A percentile compares a stretch with the other conserved stretches of the same genome.
These are phyloP conservation scores for Neolamprologus modestus DNA, from an alignment of 2,113 vertebrate genomes.

Conservation along the genomic window DNA sequence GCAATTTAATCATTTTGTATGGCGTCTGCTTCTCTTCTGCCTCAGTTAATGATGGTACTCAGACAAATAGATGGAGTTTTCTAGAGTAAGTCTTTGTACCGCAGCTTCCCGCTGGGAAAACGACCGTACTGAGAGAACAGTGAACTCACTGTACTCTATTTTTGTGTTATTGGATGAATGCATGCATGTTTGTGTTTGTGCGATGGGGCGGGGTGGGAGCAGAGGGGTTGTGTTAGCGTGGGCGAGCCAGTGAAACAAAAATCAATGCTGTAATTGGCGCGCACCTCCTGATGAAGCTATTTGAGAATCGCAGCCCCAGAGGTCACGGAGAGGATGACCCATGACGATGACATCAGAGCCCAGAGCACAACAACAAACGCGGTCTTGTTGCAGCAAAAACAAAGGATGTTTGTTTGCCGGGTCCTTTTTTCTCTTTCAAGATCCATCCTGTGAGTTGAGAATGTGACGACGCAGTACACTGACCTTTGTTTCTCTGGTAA, in stretches of 20 bases:
- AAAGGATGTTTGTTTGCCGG: conserved; percentile 54
- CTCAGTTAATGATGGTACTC: background rate
- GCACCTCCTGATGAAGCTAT: conserved; percentile 21
- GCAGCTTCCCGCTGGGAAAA: background rate
- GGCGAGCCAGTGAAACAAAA: background rate
- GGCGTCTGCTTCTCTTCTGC: background rate
- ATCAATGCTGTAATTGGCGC: background rate
- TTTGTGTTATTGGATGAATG: conserved; percentile 11
- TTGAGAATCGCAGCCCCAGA: background rate
- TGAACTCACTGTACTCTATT: conserved; percentile 31
- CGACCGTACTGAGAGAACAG: background rate
- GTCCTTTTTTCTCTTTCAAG: conserved; percentile 19
- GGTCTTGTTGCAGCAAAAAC: conserved; percentile 54
- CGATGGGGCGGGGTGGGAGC: background rate
- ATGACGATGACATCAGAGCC: conserved; percentile 53
- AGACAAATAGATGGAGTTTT: background rate
- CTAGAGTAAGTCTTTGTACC: background rate
- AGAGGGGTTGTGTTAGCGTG: background rate
- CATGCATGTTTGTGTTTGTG: conserved; percentile 1
- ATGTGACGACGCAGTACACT: conserved; percentile 57
- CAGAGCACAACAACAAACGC: conserved; percentile 47
- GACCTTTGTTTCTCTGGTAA: conserved; percentile 64
- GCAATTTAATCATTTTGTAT: background rate
- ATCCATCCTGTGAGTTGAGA: conserved; percentile 52
- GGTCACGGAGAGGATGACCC: conserved; percentile 40